Conservation (phyloP, 2,888 invertebrate species). For the Boloria euphrosyne region DNA sequence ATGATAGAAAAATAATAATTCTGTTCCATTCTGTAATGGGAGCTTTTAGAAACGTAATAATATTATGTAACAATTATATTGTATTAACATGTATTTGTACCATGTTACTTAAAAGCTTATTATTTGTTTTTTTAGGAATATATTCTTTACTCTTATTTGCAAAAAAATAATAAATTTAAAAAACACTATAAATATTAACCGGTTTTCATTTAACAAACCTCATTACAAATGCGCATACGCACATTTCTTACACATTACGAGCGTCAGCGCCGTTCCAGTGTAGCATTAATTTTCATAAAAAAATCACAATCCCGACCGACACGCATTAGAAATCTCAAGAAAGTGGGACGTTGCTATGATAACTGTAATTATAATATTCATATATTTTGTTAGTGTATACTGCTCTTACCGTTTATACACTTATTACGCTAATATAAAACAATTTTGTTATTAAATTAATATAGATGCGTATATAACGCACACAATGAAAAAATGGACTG, state of each 20-base stretch:
- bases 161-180: too few relatives aligned
- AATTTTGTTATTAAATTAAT: too few relatives aligned
- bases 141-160: too few relatives aligned
- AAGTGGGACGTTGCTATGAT: slow-evolving; percentile 40
- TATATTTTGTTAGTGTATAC: slow-evolving; percentile 19
- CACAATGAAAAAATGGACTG: too few relatives aligned
- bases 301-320: slow-evolving; percentile 37
- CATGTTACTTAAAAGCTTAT: too few relatives aligned
- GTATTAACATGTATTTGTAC: too few relatives aligned
- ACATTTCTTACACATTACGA: slow-evolving; percentile 41
- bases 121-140: too few relatives aligned
- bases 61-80: too few relatives aligned
- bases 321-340: slow-evolving; percentile 41
- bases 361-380: slow-evolving; percentile 39
- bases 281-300: slow-evolving; percentile 49
- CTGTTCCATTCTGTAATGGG: too few relatives aligned
- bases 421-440: slow-evolving; percentile 1
- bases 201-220: slow-evolving; percentile 13
- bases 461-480: too few relatives aligned
- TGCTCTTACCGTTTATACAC: slow-evolving; percentile 18
- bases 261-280: slow-evolving; percentile 44
- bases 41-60: too few relatives aligned
- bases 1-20: too few relatives aligned
- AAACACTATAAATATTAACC: neutral
- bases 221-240: slow-evolving; percentile 32